These are phyloP conservation scores for Drosophila prostipennis DNA, from an alignment of 2,888 invertebrate species.

Conservation along the genomic window DNA sequence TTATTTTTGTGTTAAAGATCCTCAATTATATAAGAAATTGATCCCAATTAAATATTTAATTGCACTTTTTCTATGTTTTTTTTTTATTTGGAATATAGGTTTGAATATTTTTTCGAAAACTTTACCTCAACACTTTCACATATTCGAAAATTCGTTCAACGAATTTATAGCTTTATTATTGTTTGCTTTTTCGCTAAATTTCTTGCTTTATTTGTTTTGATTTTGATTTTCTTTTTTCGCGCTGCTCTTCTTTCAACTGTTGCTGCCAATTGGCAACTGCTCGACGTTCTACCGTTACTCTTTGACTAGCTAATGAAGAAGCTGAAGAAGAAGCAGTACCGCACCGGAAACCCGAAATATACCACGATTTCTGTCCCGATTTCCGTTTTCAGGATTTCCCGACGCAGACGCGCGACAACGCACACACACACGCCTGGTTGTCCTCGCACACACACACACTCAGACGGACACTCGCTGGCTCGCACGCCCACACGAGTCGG, in stretches of 20 bases:
- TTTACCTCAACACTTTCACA: slow-evolving; percentile 15
- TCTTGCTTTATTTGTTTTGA: slow-evolving; percentile 5
- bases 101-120: background rate
- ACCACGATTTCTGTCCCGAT: slow-evolving; percentile 34
- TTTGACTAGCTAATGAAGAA: slow-evolving; percentile 8
- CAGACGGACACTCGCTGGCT: slow-evolving; percentile 34
- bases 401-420: slow-evolving; percentile 46
- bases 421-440: slow-evolving; percentile 16
- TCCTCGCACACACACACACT: slow-evolving; percentile 26
- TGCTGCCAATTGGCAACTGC: slow-evolving; percentile 62
- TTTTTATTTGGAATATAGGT: background rate
- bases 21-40: no score
- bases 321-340: slow-evolving; percentile 6
- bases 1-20: background rate
- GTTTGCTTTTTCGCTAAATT: background rate
- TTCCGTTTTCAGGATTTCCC: slow-evolving; percentile 31
- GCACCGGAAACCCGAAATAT: slow-evolving; percentile 34
- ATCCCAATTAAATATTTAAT: background rate
- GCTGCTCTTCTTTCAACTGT: slow-evolving; percentile 50
- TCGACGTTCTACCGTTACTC: slow-evolving; percentile 29
- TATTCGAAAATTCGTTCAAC: slow-evolving; percentile 53
- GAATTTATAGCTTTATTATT: slow-evolving; percentile 29
- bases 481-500: slow-evolving; percentile 69
- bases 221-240: slow-evolving; percentile 10
- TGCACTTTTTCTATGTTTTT: background rate